A percentile compares a stretch with the other conserved stretches of the same genome.
Evolutionary conservation across 2,888 invertebrate genomes (phyloP).

Genomic region (Spisula subtruncata): DNA sequence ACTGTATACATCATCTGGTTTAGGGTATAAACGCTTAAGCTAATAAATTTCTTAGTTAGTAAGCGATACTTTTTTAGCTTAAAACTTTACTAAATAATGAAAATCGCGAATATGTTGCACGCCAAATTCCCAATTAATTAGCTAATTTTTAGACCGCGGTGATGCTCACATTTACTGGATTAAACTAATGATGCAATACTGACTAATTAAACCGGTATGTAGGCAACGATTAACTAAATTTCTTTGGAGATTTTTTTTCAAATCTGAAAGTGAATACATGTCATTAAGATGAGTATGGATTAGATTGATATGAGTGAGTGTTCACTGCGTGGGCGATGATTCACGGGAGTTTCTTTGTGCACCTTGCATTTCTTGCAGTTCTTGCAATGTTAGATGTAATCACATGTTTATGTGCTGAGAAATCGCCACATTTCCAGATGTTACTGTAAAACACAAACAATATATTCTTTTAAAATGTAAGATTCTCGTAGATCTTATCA

Average conservation of each 20-base stretch:
- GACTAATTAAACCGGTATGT: not conserved
- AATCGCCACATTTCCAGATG: not conserved
- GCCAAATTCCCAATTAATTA: no score
- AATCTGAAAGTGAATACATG: not conserved
- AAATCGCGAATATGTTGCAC: no score
- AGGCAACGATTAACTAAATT: not conserved
- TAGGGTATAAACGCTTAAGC: no score
- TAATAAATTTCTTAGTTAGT: no score
- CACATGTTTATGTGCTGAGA: not conserved
- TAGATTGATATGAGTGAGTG: not conserved
- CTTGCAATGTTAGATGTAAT: not conserved
- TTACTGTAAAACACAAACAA: not conserved
- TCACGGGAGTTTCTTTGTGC: not conserved
- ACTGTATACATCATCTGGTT: no score
- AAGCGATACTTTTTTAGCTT: no score
- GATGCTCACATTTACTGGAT: not conserved
- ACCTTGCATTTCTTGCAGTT: not conserved
- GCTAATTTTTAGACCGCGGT: no score
- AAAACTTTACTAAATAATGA: no score
- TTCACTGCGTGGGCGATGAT: slow-evolving; percentile 15
- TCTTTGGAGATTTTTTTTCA: not conserved
- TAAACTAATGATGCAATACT: not conserved
- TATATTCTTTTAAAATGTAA: no score
- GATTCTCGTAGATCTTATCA: no score
- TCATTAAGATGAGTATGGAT: not conserved